phyloP scores from a whole-genome alignment of 2,113 vertebrate genomes.

The Spheniscus mendiculus region DNA sequence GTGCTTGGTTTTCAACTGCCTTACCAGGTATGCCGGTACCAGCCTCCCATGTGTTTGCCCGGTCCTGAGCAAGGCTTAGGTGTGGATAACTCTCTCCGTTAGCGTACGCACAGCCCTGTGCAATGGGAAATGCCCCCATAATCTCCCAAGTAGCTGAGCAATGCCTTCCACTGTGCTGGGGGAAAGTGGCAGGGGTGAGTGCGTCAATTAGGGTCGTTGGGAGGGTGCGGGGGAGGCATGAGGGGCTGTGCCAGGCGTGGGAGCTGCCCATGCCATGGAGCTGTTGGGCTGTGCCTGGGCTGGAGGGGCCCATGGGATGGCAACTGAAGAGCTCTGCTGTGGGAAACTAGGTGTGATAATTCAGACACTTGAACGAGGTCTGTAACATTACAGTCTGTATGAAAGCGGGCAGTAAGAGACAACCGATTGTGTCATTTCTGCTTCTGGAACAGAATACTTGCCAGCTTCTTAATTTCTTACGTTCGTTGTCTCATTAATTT shows the following conservation, averaged over 20 bases:
- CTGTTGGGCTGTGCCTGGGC: background rate
- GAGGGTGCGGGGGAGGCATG: accelerated
- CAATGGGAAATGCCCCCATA: accelerated
- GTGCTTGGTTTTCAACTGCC: background rate
- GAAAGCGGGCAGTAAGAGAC: background rate
- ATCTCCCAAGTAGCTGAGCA: accelerated
- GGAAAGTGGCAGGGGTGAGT: accelerated
- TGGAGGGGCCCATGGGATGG: accelerated
- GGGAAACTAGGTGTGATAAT: background rate
- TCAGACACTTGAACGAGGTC: background rate
- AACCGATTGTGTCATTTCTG: background rate
- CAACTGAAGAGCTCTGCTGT: background rate
- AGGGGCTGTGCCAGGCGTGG: accelerated
- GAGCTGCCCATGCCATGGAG: accelerated
- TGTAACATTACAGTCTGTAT: background rate
- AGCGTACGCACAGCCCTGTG: background rate
- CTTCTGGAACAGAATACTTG: background rate
- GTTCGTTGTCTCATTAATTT: slow-evolving; percentile 10
- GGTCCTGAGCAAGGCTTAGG: background rate
- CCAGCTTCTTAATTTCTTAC: background rate
- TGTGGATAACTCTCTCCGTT: background rate
- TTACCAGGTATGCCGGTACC: accelerated
- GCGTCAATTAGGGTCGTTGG: background rate
- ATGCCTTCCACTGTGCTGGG: background rate
- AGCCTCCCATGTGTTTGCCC: accelerated